These are phyloP conservation scores for Melanargia galathea DNA, from an alignment of 2,888 invertebrate species.

Conservation along the genomic window DNA sequence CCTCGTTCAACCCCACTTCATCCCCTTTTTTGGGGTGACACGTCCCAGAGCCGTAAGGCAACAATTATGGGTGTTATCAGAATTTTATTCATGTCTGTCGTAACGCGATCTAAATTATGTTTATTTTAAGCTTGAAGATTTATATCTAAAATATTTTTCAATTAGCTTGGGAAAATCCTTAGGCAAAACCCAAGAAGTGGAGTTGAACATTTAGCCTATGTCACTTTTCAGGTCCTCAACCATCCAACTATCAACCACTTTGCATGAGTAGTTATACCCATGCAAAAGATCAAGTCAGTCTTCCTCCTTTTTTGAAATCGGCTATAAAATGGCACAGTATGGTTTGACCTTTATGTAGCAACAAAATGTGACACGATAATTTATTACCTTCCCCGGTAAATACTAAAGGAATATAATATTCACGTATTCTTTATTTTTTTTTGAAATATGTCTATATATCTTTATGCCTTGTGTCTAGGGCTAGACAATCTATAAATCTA, in stretches of 20 bases:
- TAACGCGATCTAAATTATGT: background rate
- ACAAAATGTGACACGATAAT: background rate
- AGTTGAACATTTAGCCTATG: too few species aligned
- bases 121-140: background rate
- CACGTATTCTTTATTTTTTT: background rate
- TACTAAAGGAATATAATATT: background rate
- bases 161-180: too few species aligned
- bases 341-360: background rate
- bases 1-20: background rate
- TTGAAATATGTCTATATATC: background rate
- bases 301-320: too few species aligned
- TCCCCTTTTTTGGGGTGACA: background rate
- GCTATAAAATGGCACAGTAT: background rate
- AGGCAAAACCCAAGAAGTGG: too few species aligned
- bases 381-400: conserved; percentile 3
- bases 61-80: conserved; percentile 1
- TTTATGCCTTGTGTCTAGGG: conserved; percentile 1
- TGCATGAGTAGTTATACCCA: too few species aligned
- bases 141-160: too few species aligned
- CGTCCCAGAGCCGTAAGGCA: background rate
- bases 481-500: conserved; percentile 7
- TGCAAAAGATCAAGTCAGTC: too few species aligned
- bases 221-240: too few species aligned
- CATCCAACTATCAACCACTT: too few species aligned
- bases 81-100: background rate